These are phyloP conservation scores for Austrofundulus limnaeus DNA, from an alignment of 2,113 vertebrate genomes.

Conservation along the genomic window DNA sequence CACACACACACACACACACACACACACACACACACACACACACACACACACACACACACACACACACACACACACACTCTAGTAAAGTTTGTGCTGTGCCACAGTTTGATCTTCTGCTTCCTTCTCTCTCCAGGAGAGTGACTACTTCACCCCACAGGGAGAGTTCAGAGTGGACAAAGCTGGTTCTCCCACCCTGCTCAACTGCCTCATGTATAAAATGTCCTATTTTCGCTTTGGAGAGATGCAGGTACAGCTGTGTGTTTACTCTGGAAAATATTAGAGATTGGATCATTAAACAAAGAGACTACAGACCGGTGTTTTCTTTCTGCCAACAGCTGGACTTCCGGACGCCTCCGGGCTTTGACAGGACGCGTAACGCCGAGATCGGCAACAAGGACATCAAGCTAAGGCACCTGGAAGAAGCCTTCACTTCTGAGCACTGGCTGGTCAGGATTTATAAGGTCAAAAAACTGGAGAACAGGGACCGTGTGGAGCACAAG, in stretches of 20 bases:
- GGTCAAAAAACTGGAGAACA: conserved; percentile 93
- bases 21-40: too few relatives aligned
- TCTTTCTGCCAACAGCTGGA: conserved; percentile 81
- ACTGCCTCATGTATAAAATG: conserved; percentile 99
- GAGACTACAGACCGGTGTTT: background rate
- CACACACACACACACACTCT: background rate
- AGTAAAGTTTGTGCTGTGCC: background rate
- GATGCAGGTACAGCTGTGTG: conserved; percentile 86
- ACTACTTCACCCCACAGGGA: conserved; percentile 97
- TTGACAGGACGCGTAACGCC: conserved; percentile 92
- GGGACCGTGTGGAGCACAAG: conserved; percentile 89
- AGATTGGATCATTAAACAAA: background rate
- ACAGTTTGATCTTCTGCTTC: background rate
- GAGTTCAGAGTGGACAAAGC: conserved; percentile 97
- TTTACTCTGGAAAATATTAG: background rate
- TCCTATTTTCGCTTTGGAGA: conserved; percentile 98
- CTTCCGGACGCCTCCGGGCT: conserved; percentile 93
- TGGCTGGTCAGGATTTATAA: conserved; percentile 97
- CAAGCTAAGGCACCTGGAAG: conserved; percentile 92
- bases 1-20: too few relatives aligned
- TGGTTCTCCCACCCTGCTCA: conserved; percentile 92
- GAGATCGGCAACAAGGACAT: conserved; percentile 98
- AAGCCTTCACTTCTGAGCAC: conserved; percentile 95
- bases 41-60: background rate
- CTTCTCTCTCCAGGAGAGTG: conserved; percentile 85